Evolutionary conservation across 2,113 vertebrate species (phyloP).

Genomic region (Pelvicachromis taeniatus): DNA sequence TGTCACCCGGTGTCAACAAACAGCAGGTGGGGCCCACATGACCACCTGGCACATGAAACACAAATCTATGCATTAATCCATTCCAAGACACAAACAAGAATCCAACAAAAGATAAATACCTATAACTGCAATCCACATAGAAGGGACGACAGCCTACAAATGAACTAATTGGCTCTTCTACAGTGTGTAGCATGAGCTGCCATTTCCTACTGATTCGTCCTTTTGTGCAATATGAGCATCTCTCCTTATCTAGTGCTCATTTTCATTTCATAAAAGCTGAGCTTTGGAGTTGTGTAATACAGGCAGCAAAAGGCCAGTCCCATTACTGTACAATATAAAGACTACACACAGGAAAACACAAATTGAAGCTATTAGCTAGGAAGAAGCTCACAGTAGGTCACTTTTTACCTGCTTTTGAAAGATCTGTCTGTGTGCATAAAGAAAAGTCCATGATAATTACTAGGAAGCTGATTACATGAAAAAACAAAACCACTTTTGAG

Average conservation of each 20-base stretch:
- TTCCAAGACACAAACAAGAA: not conserved
- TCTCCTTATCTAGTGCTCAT: not conserved
- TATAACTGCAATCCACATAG: not conserved
- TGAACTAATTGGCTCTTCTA: not conserved
- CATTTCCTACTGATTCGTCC: not conserved
- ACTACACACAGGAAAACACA: not conserved
- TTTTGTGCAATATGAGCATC: not conserved
- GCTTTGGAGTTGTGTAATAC: not conserved
- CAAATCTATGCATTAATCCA: not conserved
- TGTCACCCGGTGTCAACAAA: not conserved
- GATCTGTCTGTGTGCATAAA: not conserved
- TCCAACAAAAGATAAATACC: not conserved
- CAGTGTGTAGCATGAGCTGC: not conserved
- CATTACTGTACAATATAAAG: not conserved
- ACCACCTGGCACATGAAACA: not conserved
- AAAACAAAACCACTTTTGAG: not conserved
- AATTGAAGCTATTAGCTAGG: not conserved
- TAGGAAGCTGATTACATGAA: not conserved
- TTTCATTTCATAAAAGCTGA: not conserved
- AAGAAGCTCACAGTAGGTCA: not conserved
- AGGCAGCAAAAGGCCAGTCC: not conserved
- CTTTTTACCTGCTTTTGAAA: not conserved
- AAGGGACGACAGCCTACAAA: not conserved
- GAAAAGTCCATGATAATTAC: not conserved
- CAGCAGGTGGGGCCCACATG: constrained; percentile 8